phyloP scores from a whole-genome alignment of 2,888 invertebrate genomes.

The Xestia ashworthii region DNA sequence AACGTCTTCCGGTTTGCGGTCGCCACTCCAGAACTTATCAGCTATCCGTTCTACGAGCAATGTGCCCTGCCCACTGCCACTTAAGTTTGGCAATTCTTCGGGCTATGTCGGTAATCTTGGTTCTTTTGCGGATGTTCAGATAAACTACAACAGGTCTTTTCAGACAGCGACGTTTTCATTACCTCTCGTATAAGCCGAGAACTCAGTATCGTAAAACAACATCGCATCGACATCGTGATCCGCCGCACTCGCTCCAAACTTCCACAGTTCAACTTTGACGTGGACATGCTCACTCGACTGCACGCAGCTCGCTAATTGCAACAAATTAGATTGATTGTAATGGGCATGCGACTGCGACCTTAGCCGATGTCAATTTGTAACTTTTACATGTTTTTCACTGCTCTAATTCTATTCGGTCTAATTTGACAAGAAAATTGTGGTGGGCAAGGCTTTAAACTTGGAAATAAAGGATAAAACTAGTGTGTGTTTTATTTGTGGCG shows the following conservation, averaged over 20 bases:
- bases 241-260: constrained; percentile 73
- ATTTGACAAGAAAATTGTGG: constrained; percentile 59
- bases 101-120: too few relatives aligned
- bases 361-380: constrained; percentile 54
- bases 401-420: constrained; percentile 40
- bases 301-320: constrained; percentile 78
- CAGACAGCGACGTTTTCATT: not conserved
- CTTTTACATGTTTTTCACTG: constrained; percentile 36
- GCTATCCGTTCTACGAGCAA: too few relatives aligned
- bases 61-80: too few relatives aligned
- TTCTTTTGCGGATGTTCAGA: too few relatives aligned
- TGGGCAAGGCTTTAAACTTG: not conserved
- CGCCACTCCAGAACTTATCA: too few relatives aligned
- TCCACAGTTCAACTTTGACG: constrained; percentile 77
- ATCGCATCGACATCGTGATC: constrained; percentile 55
- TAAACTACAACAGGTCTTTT: too few relatives aligned
- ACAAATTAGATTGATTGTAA: constrained; percentile 86
- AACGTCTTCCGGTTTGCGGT: too few relatives aligned
- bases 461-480: not conserved
- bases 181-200: not conserved
- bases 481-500: not conserved
- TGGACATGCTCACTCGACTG: constrained; percentile 56
- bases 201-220: constrained; percentile 13
- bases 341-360: constrained; percentile 70
- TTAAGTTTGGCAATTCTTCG: too few relatives aligned